These are phyloP conservation scores for Hydropsyche betteni DNA, from an alignment of 2,888 invertebrate genomes.

Conservation along the genomic window DNA sequence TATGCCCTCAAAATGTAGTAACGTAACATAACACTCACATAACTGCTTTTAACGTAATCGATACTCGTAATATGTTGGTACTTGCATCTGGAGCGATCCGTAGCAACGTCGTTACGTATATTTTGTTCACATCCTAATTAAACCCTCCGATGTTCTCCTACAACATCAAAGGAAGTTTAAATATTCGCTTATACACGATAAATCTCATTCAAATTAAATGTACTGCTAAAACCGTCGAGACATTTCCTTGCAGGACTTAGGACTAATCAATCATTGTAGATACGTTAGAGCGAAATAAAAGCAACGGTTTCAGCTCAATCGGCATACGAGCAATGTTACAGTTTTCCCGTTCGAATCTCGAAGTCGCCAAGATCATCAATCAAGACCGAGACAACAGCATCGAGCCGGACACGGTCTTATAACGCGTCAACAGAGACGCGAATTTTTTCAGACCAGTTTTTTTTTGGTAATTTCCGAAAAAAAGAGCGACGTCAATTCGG, in stretches of 20 bases:
- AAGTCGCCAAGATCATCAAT: constrained; percentile 17
- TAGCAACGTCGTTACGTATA: background rate
- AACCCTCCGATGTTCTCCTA: no score
- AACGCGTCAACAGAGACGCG: no score
- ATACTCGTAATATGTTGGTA: constrained; percentile 9
- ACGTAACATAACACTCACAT: constrained; percentile 20
- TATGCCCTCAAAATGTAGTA: constrained; percentile 28
- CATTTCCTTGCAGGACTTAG: no score
- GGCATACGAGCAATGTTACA: constrained; percentile 1
- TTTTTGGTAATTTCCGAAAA: background rate
- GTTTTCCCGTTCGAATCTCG: constrained; percentile 20
- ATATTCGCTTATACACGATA: no score
- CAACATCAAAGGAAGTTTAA: no score
- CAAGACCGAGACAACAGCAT: background rate
- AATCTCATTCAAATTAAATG: no score
- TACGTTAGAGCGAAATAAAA: background rate
- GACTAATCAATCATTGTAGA: background rate
- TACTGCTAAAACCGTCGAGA: no score
- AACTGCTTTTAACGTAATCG: constrained; percentile 14
- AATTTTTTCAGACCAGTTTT: background rate
- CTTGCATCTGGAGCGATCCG: background rate
- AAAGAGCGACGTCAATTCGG: background rate
- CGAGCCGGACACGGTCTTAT: no score
- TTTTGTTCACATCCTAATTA: background rate
- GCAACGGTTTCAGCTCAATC: constrained; percentile 6